Evolutionary conservation across 2,797 vertebrate genomes (phyloP).

Genomic region (Leptatherina wallacei): DNA sequence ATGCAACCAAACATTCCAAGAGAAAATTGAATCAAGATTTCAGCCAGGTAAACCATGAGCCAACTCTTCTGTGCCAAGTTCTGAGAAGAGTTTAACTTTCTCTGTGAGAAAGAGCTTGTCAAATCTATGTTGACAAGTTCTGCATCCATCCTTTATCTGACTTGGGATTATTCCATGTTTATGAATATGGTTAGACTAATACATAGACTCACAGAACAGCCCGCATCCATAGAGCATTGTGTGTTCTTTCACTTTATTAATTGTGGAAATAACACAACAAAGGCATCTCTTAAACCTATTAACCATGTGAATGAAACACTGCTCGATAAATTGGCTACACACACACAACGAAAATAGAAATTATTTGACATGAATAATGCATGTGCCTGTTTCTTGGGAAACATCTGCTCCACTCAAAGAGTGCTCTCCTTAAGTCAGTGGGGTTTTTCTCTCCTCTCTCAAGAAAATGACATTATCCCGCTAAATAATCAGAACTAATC

Average conservation of each 20-base stretch:
- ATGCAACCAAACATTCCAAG: background rate
- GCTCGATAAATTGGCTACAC: constrained; percentile 88
- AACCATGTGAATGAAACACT: constrained; percentile 85
- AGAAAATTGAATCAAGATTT: constrained; percentile 3
- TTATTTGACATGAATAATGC: constrained; percentile 90
- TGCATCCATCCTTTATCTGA: constrained; percentile 54
- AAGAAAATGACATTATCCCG: constrained; percentile 83
- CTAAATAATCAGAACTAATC: constrained; percentile 79
- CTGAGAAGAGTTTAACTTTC: constrained; percentile 50
- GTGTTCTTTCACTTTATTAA: constrained; percentile 83
- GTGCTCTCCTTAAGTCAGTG: constrained; percentile 82
- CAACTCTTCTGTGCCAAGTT: constrained; percentile 15
- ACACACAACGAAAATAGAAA: constrained; percentile 86
- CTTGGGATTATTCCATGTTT: constrained; percentile 64
- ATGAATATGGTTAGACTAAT: constrained; percentile 66
- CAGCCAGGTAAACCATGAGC: constrained; percentile 23
- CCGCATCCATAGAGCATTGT: constrained; percentile 46
- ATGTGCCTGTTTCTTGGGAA: constrained; percentile 86
- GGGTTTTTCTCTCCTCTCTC: constrained; percentile 23
- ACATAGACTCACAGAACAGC: constrained; percentile 51
- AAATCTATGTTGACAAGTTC: constrained; percentile 68
- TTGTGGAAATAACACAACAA: constrained; percentile 88
- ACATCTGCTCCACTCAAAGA: constrained; percentile 89
- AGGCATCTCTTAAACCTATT: constrained; percentile 91
- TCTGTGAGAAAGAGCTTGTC: constrained; percentile 6